A percentile compares a stretch with the other conserved stretches of the same genome.
Conservation (phyloP, 2,113 vertebrate genomes). For the Anhinga rufa region DNA sequence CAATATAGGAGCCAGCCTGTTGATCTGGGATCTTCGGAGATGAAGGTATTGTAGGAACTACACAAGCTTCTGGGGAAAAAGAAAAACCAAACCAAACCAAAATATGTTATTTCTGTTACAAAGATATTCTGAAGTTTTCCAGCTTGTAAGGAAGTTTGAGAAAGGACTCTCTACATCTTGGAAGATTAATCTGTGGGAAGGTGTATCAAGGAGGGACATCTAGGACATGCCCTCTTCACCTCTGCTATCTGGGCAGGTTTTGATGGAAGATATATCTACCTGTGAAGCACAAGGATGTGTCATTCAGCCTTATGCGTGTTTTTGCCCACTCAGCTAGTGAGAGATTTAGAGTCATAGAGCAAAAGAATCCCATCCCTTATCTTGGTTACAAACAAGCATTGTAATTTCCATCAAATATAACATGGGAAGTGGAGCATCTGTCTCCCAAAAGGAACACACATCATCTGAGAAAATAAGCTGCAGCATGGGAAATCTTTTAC, state of each 20-base stretch:
- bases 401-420: neutral
- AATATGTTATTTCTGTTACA: neutral
- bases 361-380: neutral
- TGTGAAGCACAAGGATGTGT: neutral
- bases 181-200: neutral
- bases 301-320: neutral
- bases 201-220: neutral
- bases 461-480: neutral
- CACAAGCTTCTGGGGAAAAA: neutral
- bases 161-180: neutral
- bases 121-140: neutral
- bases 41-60: neutral
- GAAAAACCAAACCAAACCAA: neutral
- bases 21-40: neutral
- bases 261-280: neutral
- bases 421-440: neutral
- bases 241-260: neutral
- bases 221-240: neutral
- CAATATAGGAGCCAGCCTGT: neutral
- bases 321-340: neutral
- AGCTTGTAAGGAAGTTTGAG: neutral
- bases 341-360: neutral
- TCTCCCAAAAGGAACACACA: neutral
- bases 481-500: neutral
- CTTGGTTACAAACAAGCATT: neutral